Evolutionary conservation across 1,140 invertebrate genomes (phyloP).

Genomic region (Drosophila bipectinata): DNA sequence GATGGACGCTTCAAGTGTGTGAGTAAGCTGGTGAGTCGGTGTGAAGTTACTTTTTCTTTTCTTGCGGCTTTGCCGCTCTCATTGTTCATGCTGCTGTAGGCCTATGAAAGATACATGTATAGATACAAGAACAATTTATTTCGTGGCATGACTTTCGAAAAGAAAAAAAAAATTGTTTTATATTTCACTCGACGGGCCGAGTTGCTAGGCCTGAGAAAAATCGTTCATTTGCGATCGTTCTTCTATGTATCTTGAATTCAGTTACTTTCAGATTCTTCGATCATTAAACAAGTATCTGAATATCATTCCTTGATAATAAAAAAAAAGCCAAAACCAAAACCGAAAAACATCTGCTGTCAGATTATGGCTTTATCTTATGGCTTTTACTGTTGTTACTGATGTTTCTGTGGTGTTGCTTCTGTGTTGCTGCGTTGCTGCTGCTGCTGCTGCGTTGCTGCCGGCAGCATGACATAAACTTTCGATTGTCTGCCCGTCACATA

Average conservation of each 20-base stretch:
- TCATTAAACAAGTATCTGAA: slow-evolving; percentile 11
- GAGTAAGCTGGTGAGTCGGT: slow-evolving; percentile 27
- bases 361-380: slow-evolving; percentile 31
- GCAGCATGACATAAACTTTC: slow-evolving; percentile 80
- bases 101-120: slow-evolving; percentile 70
- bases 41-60: slow-evolving; percentile 82
- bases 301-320: slow-evolving; percentile 7
- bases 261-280: slow-evolving; percentile 46
- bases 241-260: neutral
- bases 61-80: slow-evolving; percentile 72
- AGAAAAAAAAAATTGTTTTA: slow-evolving; percentile 27
- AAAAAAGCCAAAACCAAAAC: slow-evolving; percentile 19
- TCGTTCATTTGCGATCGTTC: slow-evolving; percentile 5
- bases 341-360: slow-evolving; percentile 27
- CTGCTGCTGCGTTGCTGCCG: slow-evolving; percentile 51
- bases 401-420: slow-evolving; percentile 7
- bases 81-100: slow-evolving; percentile 70
- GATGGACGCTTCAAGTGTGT: slow-evolving; percentile 25
- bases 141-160: slow-evolving; percentile 77
- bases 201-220: slow-evolving; percentile 21
- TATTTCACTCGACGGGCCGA: slow-evolving; percentile 23
- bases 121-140: slow-evolving; percentile 75
- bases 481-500: slow-evolving; percentile 81
- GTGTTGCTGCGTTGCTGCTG: slow-evolving; percentile 21
- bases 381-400: slow-evolving; percentile 13